A percentile compares a stretch with the other conserved stretches of the same genome.
These are phyloP conservation scores for Bombyx mori DNA, from an alignment of 1,140 invertebrate species.

Conservation along the genomic window ASM3026992v2 NC_085134.1:8596001-8596500, in stretches of 20 bases:
- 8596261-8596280: slow-evolving; percentile 8
- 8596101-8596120: no score
- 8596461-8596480: no score
- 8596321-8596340: slow-evolving; percentile 15
- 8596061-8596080: no score
- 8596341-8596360: slow-evolving; percentile 1
- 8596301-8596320: slow-evolving; percentile 37
- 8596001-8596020: no score
- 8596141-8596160: no score
- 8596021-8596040: no score
- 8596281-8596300: slow-evolving; percentile 7
- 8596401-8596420: not conserved
- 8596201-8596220: slow-evolving; percentile 16
- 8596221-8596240: slow-evolving; percentile 38
- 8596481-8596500: no score
- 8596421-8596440: no score
- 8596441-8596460: no score
- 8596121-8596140: no score
- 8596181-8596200: slow-evolving; percentile 19
- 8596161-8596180: not conserved
- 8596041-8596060: no score
- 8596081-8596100: no score
- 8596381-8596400: slow-evolving; percentile 1
- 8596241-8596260: slow-evolving; percentile 11
- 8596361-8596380: slow-evolving; percentile 1